Evolutionary conservation across 2,888 invertebrate species (phyloP).

Genomic region (Biston stratarius): DNA sequence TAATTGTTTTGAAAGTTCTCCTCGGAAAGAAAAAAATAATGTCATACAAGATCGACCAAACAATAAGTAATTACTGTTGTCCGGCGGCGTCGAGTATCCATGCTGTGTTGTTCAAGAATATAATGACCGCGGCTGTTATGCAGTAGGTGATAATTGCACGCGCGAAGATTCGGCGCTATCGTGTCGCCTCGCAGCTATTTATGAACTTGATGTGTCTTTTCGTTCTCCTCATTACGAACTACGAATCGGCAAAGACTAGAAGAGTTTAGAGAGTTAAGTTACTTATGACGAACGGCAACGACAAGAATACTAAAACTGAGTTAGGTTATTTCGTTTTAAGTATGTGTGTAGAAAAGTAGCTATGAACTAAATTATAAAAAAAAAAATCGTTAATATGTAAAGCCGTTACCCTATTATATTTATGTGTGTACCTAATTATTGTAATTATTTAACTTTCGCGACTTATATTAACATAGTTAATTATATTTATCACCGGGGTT

Average conservation of each 20-base stretch:
- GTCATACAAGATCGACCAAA: background rate
- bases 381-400: background rate
- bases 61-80: background rate
- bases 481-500: too few species aligned
- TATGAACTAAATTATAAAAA: background rate
- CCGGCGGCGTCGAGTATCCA: background rate
- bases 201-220: conserved; percentile 78
- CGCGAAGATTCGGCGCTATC: conserved; percentile 56
- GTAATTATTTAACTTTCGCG: too few species aligned
- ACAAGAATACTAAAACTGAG: too few species aligned
- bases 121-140: conserved; percentile 20
- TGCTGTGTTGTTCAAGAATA: background rate
- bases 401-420: background rate
- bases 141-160: conserved; percentile 29
- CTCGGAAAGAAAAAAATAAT: background rate
- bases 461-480: too few species aligned
- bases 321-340: background rate
- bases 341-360: background rate
- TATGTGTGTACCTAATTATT: too few species aligned
- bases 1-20: too few species aligned
- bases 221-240: conserved; percentile 75
- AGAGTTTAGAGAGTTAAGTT: conserved; percentile 10
- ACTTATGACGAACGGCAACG: background rate
- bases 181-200: conserved; percentile 63
- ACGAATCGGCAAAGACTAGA: conserved; percentile 60